Evolutionary conservation across 2,888 invertebrate species (phyloP), one percentile per base, ranked within the genome.

Genomic region (Pyrochroa serraticornis): DNA sequence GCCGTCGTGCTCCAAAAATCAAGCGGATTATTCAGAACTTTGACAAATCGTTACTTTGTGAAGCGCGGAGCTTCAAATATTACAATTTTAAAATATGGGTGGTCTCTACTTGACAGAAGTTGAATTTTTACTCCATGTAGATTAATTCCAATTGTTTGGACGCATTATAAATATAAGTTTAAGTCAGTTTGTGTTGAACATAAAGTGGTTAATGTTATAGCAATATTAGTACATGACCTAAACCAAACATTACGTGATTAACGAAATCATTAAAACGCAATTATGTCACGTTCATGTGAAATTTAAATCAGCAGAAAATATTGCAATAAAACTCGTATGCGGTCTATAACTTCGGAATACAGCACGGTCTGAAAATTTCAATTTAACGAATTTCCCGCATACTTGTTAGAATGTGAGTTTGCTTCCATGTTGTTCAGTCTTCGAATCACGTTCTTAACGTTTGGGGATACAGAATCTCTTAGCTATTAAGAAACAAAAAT

Each of bases 401-500:
- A 58, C 53, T 58, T 58, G 43, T 54, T 66, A 62, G 64, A 64
- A 56, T 64, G 66, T 64, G 63, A 66, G 55, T 32, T 51, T 61
- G 49, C 35, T 60, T 60, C 42, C 22, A 34, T n/a, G 12, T 33
- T 43, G 34, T 34, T 47, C 34, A 31, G 32, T 39, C 8, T 41
- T 10, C 13, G 6, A n/a, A 53, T n/a, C 7, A 65, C 64, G 59
- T 57, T 69, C 67, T 62, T 56, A 64, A 54, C 64, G 68, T 57
- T 66, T 52, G 63, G 71, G 71, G 62, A 68, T 67, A 52, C 50
- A 58, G 63, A 60, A 66, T 64, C 72, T 67, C 73, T 69, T 67
- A 68, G 69, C 71, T 73, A 73, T 72, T 73, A 73, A 68, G 69
- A 69, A 68, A 70, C 72, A 71, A 71, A 72, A 72, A 71, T 72